Evolutionary conservation across 2,888 invertebrate species (phyloP), one percentile per base, ranked within the genome.

Genomic region (Lepidochrysops patricia): DNA sequence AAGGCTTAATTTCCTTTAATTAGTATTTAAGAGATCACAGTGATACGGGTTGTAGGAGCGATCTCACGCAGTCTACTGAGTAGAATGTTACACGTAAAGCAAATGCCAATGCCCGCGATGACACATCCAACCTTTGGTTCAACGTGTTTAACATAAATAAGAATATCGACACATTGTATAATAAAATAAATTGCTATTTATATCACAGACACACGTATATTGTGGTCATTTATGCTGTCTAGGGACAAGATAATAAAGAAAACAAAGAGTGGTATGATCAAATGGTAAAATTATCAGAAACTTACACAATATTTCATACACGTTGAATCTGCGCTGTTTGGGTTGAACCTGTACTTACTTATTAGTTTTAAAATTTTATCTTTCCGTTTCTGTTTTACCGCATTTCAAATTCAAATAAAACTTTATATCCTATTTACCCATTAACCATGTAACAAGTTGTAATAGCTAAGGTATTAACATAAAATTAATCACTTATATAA

Each of bases 51-150:
- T 76, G 70, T 71, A 68, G 72, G 74, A 71, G 74, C 76, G 72
- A 73, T 75, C 77, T 75, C 85, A 83, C 80, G 82, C 84, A 80
- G 79, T 54, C 54, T 54, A 54, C 54, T 54, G 19, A 32, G 34
- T 15, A 26, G 13, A 25, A 12, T 50, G 29, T 12, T 27, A 60
- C 52, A 59, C 57, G 49, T 60, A 23, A 19, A 60, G 29, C 13
- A 54, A 54, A 54, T 54, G 54, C 54, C 54, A 54, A 54, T 29
- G 52, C 15, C 52, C 52, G 29, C 32, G 29, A 29, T 54, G 54
- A 54, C 54, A 52, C 52, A 54, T 54, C 49, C 29, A 56, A 58
- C 59, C 32, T 57, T 59, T 57, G 32, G 49, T 49, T 56, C 57
- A 57, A 35, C 37, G 23, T 60, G 56, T 58, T 58, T 56, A 37